Conservation (phyloP, 2,797 vertebrate species). For the Oreochromis mossambicus region DNA sequence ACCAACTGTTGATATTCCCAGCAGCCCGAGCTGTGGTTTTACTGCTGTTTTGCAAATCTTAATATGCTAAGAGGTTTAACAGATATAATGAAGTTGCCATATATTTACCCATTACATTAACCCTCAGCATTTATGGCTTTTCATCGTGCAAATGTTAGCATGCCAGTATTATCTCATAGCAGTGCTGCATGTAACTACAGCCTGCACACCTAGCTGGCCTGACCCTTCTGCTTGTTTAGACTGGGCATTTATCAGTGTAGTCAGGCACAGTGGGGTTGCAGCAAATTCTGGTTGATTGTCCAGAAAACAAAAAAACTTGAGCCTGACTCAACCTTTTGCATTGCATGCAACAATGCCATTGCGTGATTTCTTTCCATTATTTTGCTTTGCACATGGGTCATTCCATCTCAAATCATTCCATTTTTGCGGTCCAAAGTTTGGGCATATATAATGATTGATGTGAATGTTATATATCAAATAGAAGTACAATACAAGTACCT, state of each 20-base stretch:
- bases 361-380: neutral
- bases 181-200: neutral
- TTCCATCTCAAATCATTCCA: neutral
- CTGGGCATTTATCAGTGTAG: neutral
- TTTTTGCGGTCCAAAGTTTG: neutral
- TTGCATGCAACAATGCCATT: neutral
- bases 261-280: neutral
- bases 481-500: no score
- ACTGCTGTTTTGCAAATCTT: neutral
- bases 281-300: neutral
- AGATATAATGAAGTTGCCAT: neutral
- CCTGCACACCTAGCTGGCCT: neutral
- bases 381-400: neutral
- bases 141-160: neutral
- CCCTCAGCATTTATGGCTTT: neutral
- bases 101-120: neutral
- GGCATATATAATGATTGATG: neutral
- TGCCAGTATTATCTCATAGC: neutral
- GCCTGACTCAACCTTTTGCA: neutral
- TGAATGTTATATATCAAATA: neutral
- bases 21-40: neutral
- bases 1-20: neutral
- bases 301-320: neutral
- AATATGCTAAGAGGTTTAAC: neutral
- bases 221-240: no score